Evolutionary conservation across 2,888 invertebrate genomes (phyloP).

Genomic region (Phasia obesa): DNA sequence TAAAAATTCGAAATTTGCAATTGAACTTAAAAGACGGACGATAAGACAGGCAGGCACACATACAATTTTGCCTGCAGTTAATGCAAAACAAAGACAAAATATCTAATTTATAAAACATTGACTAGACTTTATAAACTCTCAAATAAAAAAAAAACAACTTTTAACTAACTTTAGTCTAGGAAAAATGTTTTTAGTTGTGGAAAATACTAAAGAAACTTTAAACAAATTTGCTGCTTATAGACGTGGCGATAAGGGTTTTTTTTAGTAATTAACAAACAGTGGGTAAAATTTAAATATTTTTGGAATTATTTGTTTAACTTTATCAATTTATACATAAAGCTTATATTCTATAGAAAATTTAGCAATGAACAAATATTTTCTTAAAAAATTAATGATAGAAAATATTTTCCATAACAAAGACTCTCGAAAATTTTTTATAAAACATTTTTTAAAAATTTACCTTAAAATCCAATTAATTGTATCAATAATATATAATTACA

Average conservation of each 20-base stretch:
- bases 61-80: background rate
- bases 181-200: conserved; percentile 3
- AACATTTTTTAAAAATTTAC: no score
- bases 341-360: no score
- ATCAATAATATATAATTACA: no score
- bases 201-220: background rate
- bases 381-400: no score
- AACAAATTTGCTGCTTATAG: background rate
- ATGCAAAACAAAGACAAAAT: background rate
- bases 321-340: no score
- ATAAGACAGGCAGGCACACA: background rate
- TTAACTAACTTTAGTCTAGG: no score
- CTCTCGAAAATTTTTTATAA: background rate
- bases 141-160: background rate
- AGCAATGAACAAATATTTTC: no score
- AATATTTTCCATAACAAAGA: background rate
- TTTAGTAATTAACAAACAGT: conserved; percentile 27
- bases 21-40: conserved; percentile 41
- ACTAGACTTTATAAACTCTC: conserved; percentile 33
- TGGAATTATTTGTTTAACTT: no score
- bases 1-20: conserved; percentile 21
- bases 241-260: background rate
- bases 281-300: background rate
- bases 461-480: no score
- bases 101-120: conserved; percentile 52